Evolutionary conservation across 1,140 invertebrate species (phyloP), one percentile per base, ranked within the genome.

Genomic region (Anastatus disparis): DNA sequence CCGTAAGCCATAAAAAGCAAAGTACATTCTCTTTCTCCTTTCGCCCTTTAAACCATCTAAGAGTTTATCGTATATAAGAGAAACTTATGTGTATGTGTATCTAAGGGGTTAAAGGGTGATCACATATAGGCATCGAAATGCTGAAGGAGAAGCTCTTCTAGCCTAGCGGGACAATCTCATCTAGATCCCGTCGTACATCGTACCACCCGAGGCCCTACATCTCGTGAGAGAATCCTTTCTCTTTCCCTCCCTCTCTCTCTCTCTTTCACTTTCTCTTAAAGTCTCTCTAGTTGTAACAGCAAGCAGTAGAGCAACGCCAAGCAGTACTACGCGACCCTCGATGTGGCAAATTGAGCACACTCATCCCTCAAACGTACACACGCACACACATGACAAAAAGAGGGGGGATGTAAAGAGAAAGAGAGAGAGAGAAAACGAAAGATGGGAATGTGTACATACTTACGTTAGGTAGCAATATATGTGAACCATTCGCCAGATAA

Each of bases 171-270:
- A 84, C 83, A 85, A 85, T 86, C 83, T 85, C 84, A 85, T 86
- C 83, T 84, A 82, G 79, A 84, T 84, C 81, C 83, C 82, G 76
- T 83, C 82, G 82, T 85, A 86, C 78, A 84, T 85, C 82, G 81
- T 82, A 80, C 76, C 74, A 83, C 78, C 81, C 78, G 78, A 82
- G 82, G 80, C 81, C 78, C 78, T 85, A 84, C 81, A 84, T 84
- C 83, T 84, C 77, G 20, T 20, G 31, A 35, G 31, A 35, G 31
- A 35, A 10, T 6, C 31, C 64, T n/a, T n/a, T n/a, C n/a, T n/a
- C n/a, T n/a, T n/a, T n/a, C n/a, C n/a, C n/a, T n/a, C 71, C 77
- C 72, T 64, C 20, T 56, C 55, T 61, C 55, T 27, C 56, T 68
- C 61, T n/a, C 56, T 63, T 61, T 67, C 52, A 69, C 72, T 7